Evolutionary conservation across 92 coral and sea anemone species (phyloP), one percentile per base, ranked within the genome.

Genomic region (Heliopora coerulea): DNA sequence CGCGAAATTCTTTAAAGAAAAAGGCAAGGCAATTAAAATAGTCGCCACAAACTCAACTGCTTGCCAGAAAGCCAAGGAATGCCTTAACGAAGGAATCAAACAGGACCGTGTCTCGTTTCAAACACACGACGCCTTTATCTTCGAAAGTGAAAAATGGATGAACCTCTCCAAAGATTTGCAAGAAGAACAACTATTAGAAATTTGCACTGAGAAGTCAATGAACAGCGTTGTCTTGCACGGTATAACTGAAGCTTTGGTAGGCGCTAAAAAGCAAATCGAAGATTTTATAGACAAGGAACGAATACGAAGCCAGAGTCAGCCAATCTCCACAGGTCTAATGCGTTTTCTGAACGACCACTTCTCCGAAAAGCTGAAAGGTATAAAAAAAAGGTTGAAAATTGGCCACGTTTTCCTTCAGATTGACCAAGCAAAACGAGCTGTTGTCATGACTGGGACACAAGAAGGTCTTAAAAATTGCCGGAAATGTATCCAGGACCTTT

Each of bases 401-500:
- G 80, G 52, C 77, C 75, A 76, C 10, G 93, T 91, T 23, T 62
- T 67, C 32, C 24, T 88, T 37, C 54, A 49, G 23, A 59, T 73
- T 10, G 90, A 81, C 44, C 78, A 58, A 56, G 46, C 58, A 5
- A 69, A 73, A 17, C 76, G 68, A 7, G 80, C 78, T 19, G 63
- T 91, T 63, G 44, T 41, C 23, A 83, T 91, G 59, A 65, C 60
- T 74, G 97, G 96, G 13, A 82, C 83, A 30, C 86, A 78, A 61
- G 79, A 79, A 59, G 97, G 97, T 12, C 59, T 86, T 19, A 39
- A 27, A 34, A 23, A 33, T 4, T 41, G 57, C 56, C 28, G 60
- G n/a, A 33, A 19, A 1, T 35, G 29, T 56, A 0, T 50, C 20
- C 12, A 15, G 8, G 34, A 54, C 2, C 19, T 33, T 62, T 7